phyloP scores from a whole-genome alignment of 2,797 vertebrate genomes.

The Nannoperca obscura region DNA sequence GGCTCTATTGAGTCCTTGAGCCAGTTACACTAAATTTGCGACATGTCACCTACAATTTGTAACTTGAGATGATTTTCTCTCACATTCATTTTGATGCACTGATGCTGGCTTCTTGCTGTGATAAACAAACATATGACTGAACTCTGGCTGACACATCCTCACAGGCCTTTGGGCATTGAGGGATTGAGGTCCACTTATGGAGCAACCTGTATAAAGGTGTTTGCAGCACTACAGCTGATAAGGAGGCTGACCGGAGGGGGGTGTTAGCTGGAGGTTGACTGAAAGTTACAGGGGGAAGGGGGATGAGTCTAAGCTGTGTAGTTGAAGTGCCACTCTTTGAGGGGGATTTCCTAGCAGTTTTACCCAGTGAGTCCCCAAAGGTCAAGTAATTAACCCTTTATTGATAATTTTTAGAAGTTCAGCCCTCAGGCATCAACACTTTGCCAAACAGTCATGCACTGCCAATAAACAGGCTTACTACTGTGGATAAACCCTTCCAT shows the following conservation, averaged over 20 bases:
- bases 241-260: conserved; percentile 30
- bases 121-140: conserved; percentile 56
- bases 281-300: conserved; percentile 64
- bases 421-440: conserved; percentile 68
- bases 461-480: conserved; percentile 57
- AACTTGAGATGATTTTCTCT: too few relatives aligned
- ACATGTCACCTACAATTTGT: too few relatives aligned
- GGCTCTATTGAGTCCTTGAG: background rate
- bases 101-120: conserved; percentile 22
- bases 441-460: conserved; percentile 60
- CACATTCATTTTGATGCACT: too few relatives aligned
- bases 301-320: conserved; percentile 54
- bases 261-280: conserved; percentile 57
- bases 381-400: conserved; percentile 82
- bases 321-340: conserved; percentile 66
- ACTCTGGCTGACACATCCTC: conserved; percentile 58
- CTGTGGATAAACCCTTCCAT: conserved; percentile 41
- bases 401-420: conserved; percentile 69
- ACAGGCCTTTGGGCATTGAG: conserved; percentile 54
- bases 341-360: conserved; percentile 72
- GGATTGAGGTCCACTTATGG: conserved; percentile 60
- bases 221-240: conserved; percentile 62
- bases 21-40: too few relatives aligned
- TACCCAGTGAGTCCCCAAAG: conserved; percentile 61
- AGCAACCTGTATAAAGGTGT: conserved; percentile 63